These are phyloP conservation scores for Anastrepha ludens DNA, from an alignment of 1,140 invertebrate species.

Conservation along the genomic window DNA sequence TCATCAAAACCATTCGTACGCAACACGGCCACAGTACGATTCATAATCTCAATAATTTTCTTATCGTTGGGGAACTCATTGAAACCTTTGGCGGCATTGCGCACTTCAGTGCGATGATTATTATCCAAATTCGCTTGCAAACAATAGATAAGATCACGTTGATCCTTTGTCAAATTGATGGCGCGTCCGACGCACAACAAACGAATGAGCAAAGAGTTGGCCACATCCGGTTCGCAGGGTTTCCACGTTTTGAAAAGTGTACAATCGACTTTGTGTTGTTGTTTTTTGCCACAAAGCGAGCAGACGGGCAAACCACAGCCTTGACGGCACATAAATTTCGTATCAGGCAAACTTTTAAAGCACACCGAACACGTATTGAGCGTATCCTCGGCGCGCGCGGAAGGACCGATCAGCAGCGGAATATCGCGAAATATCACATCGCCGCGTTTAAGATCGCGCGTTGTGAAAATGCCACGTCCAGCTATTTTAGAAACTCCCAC, in stretches of 20 bases:
- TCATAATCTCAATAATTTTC: constrained; percentile 71
- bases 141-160: constrained; percentile 76
- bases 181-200: constrained; percentile 78
- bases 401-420: constrained; percentile 80
- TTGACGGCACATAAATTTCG: constrained; percentile 75
- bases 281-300: constrained; percentile 78
- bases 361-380: constrained; percentile 69
- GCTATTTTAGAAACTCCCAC: constrained; percentile 69
- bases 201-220: constrained; percentile 76
- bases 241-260: constrained; percentile 76
- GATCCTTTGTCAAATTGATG: constrained; percentile 76
- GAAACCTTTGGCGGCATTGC: constrained; percentile 78
- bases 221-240: constrained; percentile 76
- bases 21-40: constrained; percentile 77
- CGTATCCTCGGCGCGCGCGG: constrained; percentile 69
- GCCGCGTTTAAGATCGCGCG: constrained; percentile 78
- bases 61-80: constrained; percentile 76
- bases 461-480: constrained; percentile 80
- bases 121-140: constrained; percentile 77
- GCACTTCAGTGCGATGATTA: constrained; percentile 78
- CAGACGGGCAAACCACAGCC: constrained; percentile 73
- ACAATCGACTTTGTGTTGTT: constrained; percentile 79
- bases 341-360: constrained; percentile 70
- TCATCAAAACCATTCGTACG: constrained; percentile 87
- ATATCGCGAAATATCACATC: constrained; percentile 82